Percentiles rank a stretch among this genome's conserved stretches.
Conservation (phyloP, 1,140 invertebrate genomes). For the Dolichoris vasculosae region DNA sequence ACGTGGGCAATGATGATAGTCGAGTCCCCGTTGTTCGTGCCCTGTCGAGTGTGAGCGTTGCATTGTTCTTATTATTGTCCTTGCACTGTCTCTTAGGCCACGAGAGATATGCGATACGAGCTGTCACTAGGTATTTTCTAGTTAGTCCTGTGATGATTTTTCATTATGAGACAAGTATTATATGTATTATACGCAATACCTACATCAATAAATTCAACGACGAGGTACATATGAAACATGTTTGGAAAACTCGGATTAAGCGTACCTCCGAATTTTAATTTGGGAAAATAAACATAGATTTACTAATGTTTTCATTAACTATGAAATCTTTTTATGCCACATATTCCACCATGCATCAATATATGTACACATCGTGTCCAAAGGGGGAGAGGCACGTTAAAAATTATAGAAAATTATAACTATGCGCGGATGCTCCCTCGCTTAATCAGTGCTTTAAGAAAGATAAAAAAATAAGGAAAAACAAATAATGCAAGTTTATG, state of each 20-base stretch:
- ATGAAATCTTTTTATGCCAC: not conserved
- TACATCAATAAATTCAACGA: not conserved
- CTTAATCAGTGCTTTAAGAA: slow-evolving; percentile 76
- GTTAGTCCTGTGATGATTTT: slow-evolving; percentile 75
- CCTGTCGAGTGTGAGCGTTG: slow-evolving; percentile 12
- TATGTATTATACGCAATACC: not conserved
- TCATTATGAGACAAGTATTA: slow-evolving; percentile 62
- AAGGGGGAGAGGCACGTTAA: slow-evolving; percentile 71
- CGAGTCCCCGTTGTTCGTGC: slow-evolving; percentile 46
- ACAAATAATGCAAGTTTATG: slow-evolving; percentile 40
- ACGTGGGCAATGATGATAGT: slow-evolving; percentile 25
- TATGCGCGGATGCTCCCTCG: slow-evolving; percentile 66
- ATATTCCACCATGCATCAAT: not conserved
- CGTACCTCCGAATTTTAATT: not conserved
- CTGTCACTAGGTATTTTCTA: slow-evolving; percentile 68
- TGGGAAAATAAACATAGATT: too few species aligned
- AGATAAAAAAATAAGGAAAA: slow-evolving; percentile 50
- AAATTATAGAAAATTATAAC: slow-evolving; percentile 55
- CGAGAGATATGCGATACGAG: slow-evolving; percentile 54
- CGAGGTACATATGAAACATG: not conserved
- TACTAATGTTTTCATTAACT: too few species aligned
- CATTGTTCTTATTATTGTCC: slow-evolving; percentile 50
- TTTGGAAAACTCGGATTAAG: not conserved
- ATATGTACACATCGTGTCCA: slow-evolving; percentile 62
- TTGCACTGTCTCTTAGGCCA: not conserved